Conservation (phyloP, 2,888 invertebrate species). For the Bhutanitis thaidina region DNA sequence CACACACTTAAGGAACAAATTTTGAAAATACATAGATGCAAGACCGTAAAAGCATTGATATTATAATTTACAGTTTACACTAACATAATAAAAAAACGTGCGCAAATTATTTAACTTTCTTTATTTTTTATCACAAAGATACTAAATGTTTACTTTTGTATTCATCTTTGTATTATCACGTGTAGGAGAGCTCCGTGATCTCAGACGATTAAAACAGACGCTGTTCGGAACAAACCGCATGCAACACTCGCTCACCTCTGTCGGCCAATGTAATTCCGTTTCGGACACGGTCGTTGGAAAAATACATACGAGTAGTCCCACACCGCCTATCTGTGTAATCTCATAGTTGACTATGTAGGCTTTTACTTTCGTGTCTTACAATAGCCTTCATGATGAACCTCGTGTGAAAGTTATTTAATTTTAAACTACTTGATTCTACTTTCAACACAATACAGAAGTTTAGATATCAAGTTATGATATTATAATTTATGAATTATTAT, state of each 20-base stretch:
- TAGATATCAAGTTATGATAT: too few relatives aligned
- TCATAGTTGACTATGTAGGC: background rate
- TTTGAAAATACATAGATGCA: too few relatives aligned
- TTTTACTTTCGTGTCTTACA: slow-evolving; percentile 10
- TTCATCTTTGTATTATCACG: background rate
- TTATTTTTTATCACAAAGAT: too few relatives aligned
- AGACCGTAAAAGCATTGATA: too few relatives aligned
- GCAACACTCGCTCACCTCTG: background rate
- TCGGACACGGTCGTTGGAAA: slow-evolving; percentile 7
- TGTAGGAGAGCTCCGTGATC: slow-evolving; percentile 11
- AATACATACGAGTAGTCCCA: background rate
- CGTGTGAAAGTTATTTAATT: slow-evolving; percentile 10
- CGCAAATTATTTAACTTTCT: too few relatives aligned
- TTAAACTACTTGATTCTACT: too few relatives aligned
- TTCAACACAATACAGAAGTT: too few relatives aligned
- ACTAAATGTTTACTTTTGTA: background rate
- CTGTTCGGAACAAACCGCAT: background rate
- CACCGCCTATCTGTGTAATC: background rate
- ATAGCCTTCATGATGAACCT: slow-evolving; percentile 6
- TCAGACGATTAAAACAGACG: slow-evolving; percentile 1
- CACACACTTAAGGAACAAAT: too few relatives aligned
- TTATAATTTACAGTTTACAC: too few relatives aligned
- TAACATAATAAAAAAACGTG: too few relatives aligned
- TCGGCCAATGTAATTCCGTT: slow-evolving; percentile 2
- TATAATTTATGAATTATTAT: too few relatives aligned